phyloP scores from a whole-genome alignment of 2,113 vertebrate genomes.

The Tricholaema leucomelas region DNA sequence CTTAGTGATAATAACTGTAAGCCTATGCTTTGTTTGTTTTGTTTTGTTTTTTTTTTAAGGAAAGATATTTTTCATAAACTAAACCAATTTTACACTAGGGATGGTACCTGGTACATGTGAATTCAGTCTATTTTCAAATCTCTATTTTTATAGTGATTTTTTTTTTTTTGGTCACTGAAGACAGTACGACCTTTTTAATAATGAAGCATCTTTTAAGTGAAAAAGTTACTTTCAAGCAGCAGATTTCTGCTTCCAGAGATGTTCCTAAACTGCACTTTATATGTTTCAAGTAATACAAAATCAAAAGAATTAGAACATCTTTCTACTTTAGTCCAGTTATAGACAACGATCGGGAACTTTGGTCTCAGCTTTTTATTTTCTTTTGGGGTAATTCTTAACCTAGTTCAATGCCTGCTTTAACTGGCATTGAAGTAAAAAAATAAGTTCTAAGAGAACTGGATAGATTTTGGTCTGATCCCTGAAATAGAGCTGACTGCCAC shows the following conservation, averaged over 20 bases:
- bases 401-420: neutral
- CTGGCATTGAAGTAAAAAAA: neutral
- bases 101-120: conserved; percentile 68
- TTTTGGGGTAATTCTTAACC: neutral
- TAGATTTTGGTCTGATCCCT: neutral
- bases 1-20: conserved; percentile 42
- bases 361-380: neutral
- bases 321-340: neutral
- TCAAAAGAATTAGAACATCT: neutral
- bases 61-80: conserved; percentile 78
- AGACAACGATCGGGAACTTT: neutral
- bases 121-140: conserved; percentile 73
- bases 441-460: neutral
- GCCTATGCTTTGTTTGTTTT: conserved; percentile 57
- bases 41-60: conserved; percentile 51
- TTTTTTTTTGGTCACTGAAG: conserved; percentile 46
- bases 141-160: conserved; percentile 71
- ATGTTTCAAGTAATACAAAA: neutral
- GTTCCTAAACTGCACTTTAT: conserved; percentile 50
- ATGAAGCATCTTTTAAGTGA: conserved; percentile 38
- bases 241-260: conserved; percentile 40
- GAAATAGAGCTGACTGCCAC: neutral
- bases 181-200: conserved; percentile 68
- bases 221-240: conserved; percentile 12
- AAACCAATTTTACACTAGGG: conserved; percentile 65